These are phyloP conservation scores for Drosophila kikkawai DNA, from an alignment of 1,140 invertebrate genomes.

Conservation along the genomic window DNA sequence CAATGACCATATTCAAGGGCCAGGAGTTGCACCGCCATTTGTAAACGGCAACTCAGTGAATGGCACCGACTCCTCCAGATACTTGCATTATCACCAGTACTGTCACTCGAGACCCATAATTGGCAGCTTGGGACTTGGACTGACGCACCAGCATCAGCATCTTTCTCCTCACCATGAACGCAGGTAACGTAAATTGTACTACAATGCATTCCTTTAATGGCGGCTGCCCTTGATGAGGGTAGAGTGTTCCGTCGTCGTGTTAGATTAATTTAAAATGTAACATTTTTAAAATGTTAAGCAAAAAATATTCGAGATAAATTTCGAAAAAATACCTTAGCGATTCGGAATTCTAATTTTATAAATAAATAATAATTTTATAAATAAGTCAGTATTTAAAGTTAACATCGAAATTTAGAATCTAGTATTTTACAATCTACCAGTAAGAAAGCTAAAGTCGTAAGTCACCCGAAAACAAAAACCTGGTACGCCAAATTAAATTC, in stretches of 20 bases:
- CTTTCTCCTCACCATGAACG: slow-evolving; percentile 47
- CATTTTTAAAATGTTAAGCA: too few species aligned
- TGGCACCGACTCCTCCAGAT: slow-evolving; percentile 41
- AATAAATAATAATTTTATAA: too few species aligned
- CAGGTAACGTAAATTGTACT: slow-evolving; percentile 52
- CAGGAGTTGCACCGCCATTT: slow-evolving; percentile 44
- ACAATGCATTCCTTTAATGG: background rate
- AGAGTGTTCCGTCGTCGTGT: background rate
- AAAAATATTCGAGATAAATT: too few species aligned
- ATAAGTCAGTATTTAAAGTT: too few species aligned
- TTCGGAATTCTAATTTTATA: too few species aligned
- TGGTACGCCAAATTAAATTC: too few species aligned
- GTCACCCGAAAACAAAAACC: too few species aligned
- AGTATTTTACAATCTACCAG: too few species aligned
- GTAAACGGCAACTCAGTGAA: slow-evolving; percentile 26
- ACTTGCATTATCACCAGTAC: slow-evolving; percentile 71
- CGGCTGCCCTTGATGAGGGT: background rate
- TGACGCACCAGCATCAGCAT: slow-evolving; percentile 43
- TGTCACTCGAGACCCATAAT: slow-evolving; percentile 66
- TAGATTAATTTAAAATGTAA: too few species aligned
- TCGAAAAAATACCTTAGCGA: too few species aligned
- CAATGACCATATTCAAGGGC: slow-evolving; percentile 45
- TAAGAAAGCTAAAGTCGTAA: too few species aligned
- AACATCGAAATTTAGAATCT: too few species aligned
- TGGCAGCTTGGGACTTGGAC: slow-evolving; percentile 26